Evolutionary conservation across 1,140 invertebrate genomes (phyloP).

Genomic region (Bombus superbus): DNA sequence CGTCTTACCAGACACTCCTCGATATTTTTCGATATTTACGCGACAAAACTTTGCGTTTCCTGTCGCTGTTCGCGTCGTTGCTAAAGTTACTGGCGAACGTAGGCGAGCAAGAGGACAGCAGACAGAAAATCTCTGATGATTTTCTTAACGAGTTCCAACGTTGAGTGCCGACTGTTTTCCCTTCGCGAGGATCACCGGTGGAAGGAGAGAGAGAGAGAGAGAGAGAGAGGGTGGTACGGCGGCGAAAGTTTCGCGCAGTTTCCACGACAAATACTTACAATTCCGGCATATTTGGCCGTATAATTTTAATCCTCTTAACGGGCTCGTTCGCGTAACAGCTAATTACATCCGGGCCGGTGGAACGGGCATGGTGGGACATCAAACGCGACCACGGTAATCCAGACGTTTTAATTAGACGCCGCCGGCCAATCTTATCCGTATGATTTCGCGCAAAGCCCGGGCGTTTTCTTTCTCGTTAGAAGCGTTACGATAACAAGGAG

Average conservation of each 20-base stretch:
- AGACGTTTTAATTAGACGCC: constrained; percentile 45
- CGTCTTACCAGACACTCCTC: not conserved
- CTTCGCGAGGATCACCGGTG: not conserved
- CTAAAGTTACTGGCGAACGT: not conserved
- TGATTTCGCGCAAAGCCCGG: constrained; percentile 23
- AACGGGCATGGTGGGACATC: constrained; percentile 27
- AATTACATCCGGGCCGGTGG: constrained; percentile 25
- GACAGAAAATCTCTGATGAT: not conserved
- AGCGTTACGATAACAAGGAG: constrained; percentile 49
- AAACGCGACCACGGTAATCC: constrained; percentile 46
- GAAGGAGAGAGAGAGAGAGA: not conserved
- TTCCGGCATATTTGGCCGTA: constrained; percentile 22
- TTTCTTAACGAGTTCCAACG: constrained; percentile 27
- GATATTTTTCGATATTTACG: constrained; percentile 11
- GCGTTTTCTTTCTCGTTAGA: constrained; percentile 49
- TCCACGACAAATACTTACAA: constrained; percentile 32
- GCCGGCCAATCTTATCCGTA: constrained; percentile 45
- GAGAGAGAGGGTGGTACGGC: not conserved
- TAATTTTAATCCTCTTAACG: constrained; percentile 53
- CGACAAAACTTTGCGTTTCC: not conserved
- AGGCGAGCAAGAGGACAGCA: no score
- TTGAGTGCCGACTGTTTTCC: not conserved
- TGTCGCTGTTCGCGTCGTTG: not conserved
- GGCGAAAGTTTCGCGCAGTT: constrained; percentile 5
- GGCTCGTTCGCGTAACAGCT: constrained; percentile 33